These are phyloP conservation scores for Hydrolagus colliei DNA, from an alignment of 2,797 vertebrate species.

Conservation along the genomic window DNA sequence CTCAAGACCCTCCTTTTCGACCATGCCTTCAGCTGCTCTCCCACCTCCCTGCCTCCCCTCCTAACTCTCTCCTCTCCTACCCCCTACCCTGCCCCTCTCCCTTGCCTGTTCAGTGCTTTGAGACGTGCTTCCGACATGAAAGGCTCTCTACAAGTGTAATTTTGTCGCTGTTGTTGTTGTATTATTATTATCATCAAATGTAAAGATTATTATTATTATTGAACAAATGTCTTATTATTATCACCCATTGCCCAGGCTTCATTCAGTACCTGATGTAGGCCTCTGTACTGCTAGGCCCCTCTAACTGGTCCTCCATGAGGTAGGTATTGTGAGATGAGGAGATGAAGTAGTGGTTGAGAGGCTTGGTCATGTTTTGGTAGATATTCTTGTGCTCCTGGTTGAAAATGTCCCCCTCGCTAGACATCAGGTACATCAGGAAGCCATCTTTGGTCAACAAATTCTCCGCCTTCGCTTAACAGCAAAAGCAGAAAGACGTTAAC, in stretches of 20 bases:
- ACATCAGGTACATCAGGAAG: conserved; percentile 81
- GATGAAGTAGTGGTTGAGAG: conserved; percentile 85
- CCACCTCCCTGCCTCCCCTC: not conserved
- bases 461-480: conserved; percentile 66
- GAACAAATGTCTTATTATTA: too few species aligned
- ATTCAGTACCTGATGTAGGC: conserved; percentile 80
- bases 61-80: not conserved
- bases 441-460: conserved; percentile 81
- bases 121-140: not conserved
- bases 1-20: too few species aligned
- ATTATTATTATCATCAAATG: too few species aligned
- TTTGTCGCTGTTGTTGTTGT: not conserved
- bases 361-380: conserved; percentile 90
- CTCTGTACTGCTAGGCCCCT: conserved; percentile 88
- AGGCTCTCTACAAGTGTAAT: not conserved
- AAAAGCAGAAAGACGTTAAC: not conserved
- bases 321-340: conserved; percentile 97
- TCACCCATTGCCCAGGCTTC: not conserved
- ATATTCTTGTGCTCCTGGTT: conserved; percentile 63
- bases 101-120: not conserved
- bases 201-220: too few species aligned
- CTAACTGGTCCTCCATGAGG: conserved; percentile 87
- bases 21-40: not conserved
- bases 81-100: not conserved
- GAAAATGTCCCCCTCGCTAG: conserved; percentile 67